Evolutionary conservation across 2,888 invertebrate genomes (phyloP).

Genomic region (Herminia tarsipennalis): DNA sequence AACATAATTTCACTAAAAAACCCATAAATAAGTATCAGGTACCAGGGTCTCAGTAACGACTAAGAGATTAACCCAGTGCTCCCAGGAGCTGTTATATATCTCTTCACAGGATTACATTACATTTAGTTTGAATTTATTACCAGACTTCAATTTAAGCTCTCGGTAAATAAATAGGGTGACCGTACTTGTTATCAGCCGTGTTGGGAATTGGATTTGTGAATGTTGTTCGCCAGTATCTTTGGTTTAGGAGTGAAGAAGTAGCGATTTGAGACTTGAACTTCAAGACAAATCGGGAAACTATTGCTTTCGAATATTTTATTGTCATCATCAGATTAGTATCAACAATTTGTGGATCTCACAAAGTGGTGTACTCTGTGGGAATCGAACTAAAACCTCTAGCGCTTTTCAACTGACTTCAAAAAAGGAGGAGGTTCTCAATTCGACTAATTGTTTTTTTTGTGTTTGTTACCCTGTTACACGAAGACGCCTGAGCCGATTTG

Average conservation of each 20-base stretch:
- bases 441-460: too few species aligned
- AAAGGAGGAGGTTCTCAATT: too few species aligned
- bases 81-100: conserved; percentile 33
- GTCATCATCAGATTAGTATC: too few species aligned
- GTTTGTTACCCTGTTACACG: too few species aligned
- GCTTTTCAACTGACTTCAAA: too few species aligned
- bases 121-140: conserved; percentile 33
- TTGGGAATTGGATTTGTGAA: conserved; percentile 19
- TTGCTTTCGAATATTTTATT: too few species aligned
- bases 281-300: background rate
- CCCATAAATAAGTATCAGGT: conserved; percentile 7
- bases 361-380: too few species aligned
- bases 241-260: background rate
- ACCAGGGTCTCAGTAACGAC: conserved; percentile 37
- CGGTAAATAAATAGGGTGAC: conserved; percentile 24
- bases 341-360: too few species aligned
- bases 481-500: too few species aligned
- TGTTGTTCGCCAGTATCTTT: background rate
- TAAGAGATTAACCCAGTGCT: conserved; percentile 35
- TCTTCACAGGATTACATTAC: conserved; percentile 25
- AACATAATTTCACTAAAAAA: background rate
- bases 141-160: conserved; percentile 30
- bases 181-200: conserved; percentile 24
- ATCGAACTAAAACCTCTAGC: too few species aligned
- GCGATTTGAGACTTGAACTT: background rate